Conservation (phyloP, 2,888 invertebrate species). For the Apotomis turbidana region DNA sequence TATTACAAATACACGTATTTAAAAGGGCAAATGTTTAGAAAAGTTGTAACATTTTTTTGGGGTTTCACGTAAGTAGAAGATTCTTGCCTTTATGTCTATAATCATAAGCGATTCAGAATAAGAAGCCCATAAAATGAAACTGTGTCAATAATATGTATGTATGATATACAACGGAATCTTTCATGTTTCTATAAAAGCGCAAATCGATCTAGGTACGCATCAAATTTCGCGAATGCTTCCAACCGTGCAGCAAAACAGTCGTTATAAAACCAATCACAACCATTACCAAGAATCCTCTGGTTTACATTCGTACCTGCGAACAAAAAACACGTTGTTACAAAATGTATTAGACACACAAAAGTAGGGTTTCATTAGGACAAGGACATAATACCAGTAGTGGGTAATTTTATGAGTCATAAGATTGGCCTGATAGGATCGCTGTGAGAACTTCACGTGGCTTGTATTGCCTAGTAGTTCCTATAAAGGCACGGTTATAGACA, state of each 20-base stretch:
- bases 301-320: conserved; percentile 41
- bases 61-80: no score
- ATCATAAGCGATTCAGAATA: no score
- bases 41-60: background rate
- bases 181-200: conserved; percentile 23
- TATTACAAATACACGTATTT: background rate
- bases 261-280: conserved; percentile 6
- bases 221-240: conserved; percentile 18
- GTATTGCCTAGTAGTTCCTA: conserved; percentile 1
- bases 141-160: background rate
- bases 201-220: conserved; percentile 14
- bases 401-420: conserved; percentile 52
- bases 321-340: conserved; percentile 37
- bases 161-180: background rate
- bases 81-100: no score
- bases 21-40: background rate
- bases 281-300: conserved; percentile 32
- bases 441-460: conserved; percentile 19
- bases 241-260: conserved; percentile 10
- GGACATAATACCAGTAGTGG: conserved; percentile 38
- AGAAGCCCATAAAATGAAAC: no score
- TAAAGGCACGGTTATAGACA: conserved; percentile 30
- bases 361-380: conserved; percentile 25
- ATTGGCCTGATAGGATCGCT: conserved; percentile 45
- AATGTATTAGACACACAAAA: conserved; percentile 19